Conservation (phyloP, 2,797 vertebrate genomes). For the Chloroceryle amazona region DNA sequence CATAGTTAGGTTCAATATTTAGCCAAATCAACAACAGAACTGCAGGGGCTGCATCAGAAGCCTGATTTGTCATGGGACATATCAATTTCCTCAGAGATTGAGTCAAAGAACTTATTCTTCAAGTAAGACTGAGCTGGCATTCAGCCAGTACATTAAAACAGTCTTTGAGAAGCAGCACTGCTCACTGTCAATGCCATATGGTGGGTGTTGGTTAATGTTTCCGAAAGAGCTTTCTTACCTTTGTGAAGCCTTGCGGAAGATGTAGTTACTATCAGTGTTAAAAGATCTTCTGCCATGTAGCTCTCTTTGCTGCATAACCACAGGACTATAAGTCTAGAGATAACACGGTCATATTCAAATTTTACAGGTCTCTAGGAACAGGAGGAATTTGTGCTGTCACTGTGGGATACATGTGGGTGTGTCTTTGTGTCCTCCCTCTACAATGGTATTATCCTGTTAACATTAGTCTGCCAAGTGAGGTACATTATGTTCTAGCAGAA, state of each 20-base stretch:
- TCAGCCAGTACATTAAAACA: neutral
- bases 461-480: constrained; percentile 27
- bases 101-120: neutral
- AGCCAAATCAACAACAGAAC: neutral
- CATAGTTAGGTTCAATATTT: neutral
- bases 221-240: fast-evolving
- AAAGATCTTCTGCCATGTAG: neutral
- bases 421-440: constrained; percentile 33
- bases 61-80: neutral
- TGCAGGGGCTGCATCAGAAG: neutral
- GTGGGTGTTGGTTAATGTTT: neutral
- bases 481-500: constrained; percentile 14
- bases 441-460: constrained; percentile 45
- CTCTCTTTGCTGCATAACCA: neutral
- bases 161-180: neutral
- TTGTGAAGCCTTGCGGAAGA: neutral
- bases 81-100: neutral
- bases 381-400: neutral
- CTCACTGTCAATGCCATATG: fast-evolving
- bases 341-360: neutral
- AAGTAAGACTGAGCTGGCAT: neutral
- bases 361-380: neutral
- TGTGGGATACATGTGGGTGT: neutral
- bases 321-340: neutral
- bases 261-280: neutral